Evolutionary conservation across 2,797 vertebrate species (phyloP).

Genomic region (Sardinella longiceps): DNA sequence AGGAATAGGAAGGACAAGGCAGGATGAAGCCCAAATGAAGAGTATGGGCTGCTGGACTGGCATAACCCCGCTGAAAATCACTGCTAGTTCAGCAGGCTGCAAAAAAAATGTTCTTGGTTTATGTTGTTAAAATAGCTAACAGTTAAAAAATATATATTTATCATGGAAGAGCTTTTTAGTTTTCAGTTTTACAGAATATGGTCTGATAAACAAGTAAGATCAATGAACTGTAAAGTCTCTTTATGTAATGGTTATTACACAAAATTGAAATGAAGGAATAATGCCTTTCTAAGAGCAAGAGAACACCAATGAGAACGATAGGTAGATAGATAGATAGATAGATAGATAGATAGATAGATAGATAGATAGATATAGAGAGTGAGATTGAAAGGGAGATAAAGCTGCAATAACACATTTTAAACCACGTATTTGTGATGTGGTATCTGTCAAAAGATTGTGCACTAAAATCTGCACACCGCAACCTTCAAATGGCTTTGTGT

Average conservation of each 20-base stretch:
- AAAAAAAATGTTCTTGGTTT: not conserved
- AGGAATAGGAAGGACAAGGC: constrained; percentile 65
- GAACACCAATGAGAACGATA: not conserved
- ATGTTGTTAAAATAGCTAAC: not conserved
- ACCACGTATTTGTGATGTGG: constrained; percentile 4
- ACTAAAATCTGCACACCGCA: constrained; percentile 29
- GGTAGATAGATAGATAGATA: not conserved
- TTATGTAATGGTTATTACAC: not conserved
- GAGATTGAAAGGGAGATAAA: not conserved
- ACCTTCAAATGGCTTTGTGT: constrained; percentile 40
- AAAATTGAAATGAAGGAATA: not conserved
- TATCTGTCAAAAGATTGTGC: not conserved
- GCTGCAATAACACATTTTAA: not conserved
- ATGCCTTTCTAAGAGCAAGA: not conserved
- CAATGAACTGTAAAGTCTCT: not conserved
- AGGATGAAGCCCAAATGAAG: constrained; percentile 64
- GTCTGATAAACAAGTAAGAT: not conserved
- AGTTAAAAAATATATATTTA: too few species aligned
- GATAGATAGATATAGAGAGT: not conserved
- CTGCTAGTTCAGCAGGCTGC: not conserved
- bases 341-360: not conserved
- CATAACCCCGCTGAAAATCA: not conserved
- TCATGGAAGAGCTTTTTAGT: not conserved
- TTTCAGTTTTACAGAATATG: not conserved
- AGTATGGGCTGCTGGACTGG: constrained; percentile 50